Conservation (phyloP, 2,888 invertebrate genomes). For the Mythimna albipuncta region DNA sequence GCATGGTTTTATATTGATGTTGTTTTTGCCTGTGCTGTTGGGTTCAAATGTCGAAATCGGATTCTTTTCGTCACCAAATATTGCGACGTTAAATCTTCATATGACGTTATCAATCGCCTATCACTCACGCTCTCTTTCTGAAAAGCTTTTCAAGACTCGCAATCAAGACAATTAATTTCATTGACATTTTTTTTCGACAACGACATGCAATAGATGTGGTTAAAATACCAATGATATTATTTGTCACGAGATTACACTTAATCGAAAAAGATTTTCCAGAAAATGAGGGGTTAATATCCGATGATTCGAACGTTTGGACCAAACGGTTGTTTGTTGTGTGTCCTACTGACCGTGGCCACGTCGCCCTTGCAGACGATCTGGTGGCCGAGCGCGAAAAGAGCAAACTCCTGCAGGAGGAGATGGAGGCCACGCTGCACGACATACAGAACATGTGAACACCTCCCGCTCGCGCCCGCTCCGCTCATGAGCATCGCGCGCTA, state of each 20-base stretch:
- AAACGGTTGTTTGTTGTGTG: constrained; percentile 80
- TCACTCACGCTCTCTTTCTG: not conserved
- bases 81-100: not conserved
- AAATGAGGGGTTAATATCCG: not conserved
- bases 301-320: constrained; percentile 66
- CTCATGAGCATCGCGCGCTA: constrained; percentile 47
- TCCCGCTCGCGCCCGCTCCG: constrained; percentile 70
- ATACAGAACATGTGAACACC: constrained; percentile 98
- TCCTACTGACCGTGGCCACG: constrained; percentile 87
- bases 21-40: constrained; percentile 80
- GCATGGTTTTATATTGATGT: constrained; percentile 86
- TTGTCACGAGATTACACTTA: not conserved
- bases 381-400: constrained; percentile 98
- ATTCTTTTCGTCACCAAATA: not conserved
- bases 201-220: no score
- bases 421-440: constrained; percentile 99
- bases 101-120: no score
- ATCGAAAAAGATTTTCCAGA: not conserved
- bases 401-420: constrained; percentile 99
- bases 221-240: not conserved
- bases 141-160: not conserved
- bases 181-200: no score
- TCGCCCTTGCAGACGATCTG: constrained; percentile 96
- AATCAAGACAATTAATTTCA: no score
- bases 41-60: constrained; percentile 67